phyloP scores from a whole-genome alignment of 2,888 invertebrate species.

The Caenorhabditis sp. region DNA sequence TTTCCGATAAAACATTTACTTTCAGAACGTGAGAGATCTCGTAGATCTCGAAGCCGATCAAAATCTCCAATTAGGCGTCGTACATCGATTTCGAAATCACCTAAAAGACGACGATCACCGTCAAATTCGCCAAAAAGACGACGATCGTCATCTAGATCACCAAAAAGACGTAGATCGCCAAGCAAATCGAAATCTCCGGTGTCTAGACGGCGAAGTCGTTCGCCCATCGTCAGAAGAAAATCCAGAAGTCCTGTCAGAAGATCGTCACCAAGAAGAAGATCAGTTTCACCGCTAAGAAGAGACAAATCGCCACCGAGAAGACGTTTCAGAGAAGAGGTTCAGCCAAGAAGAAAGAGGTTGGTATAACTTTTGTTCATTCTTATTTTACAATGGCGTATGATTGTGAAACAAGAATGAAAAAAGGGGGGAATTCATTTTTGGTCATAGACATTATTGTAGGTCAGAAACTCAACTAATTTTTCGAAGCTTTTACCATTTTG shows the following conservation, averaged over 20 bases:
- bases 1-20: too few species aligned
- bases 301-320: slow-evolving; percentile 13
- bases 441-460: too few species aligned
- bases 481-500: too few species aligned
- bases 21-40: neutral
- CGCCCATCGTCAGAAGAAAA: neutral
- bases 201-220: neutral
- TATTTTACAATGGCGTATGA: too few species aligned
- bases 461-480: too few species aligned
- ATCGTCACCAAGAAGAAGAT: slow-evolving; percentile 6
- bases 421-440: too few species aligned
- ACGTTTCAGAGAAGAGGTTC: slow-evolving; percentile 11
- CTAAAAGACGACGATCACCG: slow-evolving; percentile 5
- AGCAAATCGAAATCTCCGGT: slow-evolving; percentile 9
- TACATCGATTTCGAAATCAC: neutral
- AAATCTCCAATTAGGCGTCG: slow-evolving; percentile 12
- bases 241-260: slow-evolving; percentile 11
- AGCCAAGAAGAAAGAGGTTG: slow-evolving; percentile 2
- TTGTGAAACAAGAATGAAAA: too few species aligned
- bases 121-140: slow-evolving; percentile 5
- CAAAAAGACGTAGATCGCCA: neutral
- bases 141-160: neutral
- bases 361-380: too few species aligned
- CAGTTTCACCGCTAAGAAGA: slow-evolving; percentile 1
- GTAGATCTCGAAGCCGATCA: slow-evolving; percentile 12